phyloP scores from a whole-genome alignment of 2,797 vertebrate species.

The Microcaecilia unicolor region DNA sequence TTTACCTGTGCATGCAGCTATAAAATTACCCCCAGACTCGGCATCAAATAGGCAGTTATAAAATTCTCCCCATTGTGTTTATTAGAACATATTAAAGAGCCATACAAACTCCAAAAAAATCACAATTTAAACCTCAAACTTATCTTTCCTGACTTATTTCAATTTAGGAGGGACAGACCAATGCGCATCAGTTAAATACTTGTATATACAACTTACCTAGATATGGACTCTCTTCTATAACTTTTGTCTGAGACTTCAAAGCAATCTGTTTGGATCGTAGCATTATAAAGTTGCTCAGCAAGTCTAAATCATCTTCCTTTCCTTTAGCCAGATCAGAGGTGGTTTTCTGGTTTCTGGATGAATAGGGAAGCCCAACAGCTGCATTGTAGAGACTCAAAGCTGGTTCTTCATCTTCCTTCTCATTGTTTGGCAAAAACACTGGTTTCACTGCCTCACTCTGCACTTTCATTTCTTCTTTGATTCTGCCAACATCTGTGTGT shows the following conservation, averaged over 20 bases:
- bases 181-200: no score
- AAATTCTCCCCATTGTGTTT: no score
- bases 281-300: slow-evolving; percentile 69
- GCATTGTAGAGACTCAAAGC: slow-evolving; percentile 2
- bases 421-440: slow-evolving; percentile 2
- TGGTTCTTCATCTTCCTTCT: slow-evolving; percentile 1
- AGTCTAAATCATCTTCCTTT: slow-evolving; percentile 42
- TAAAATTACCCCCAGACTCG: no score
- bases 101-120: no score
- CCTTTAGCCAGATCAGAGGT: slow-evolving; percentile 2
- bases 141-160: no score
- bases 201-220: no score
- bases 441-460: slow-evolving; percentile 18
- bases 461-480: slow-evolving; percentile 6
- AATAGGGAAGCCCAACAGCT: not conserved
- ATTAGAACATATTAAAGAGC: no score
- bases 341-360: slow-evolving; percentile 4
- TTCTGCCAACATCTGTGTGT: slow-evolving; percentile 5
- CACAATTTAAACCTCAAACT: no score
- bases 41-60: no score
- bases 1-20: no score
- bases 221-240: slow-evolving; percentile 12
- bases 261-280: slow-evolving; percentile 56
- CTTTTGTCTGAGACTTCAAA: slow-evolving; percentile 1
- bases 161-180: no score